phyloP scores from a whole-genome alignment of 2,797 vertebrate genomes.

The Pseudochromis fuscus region DNA sequence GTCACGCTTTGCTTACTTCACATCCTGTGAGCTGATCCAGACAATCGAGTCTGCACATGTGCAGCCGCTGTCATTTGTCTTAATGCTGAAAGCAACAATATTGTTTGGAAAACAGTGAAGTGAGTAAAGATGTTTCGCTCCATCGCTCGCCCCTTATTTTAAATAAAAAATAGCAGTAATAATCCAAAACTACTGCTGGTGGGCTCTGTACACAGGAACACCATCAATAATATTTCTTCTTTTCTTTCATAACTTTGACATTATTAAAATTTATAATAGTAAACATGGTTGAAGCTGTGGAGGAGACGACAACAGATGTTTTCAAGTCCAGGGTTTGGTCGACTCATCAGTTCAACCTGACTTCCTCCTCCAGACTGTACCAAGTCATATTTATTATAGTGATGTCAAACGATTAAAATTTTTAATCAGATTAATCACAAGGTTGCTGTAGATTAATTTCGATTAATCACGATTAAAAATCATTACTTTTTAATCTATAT shows the following conservation, averaged over 20 bases:
- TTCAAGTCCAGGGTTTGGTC: not conserved
- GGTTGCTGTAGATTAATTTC: too few species aligned
- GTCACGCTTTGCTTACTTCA: slow-evolving; percentile 16
- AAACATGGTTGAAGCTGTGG: not conserved
- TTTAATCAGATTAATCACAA: too few species aligned
- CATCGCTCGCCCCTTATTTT: not conserved
- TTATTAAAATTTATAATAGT: too few species aligned
- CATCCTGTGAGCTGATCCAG: slow-evolving; percentile 34
- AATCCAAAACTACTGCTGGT: not conserved
- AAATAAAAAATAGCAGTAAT: not conserved
- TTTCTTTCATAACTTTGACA: not conserved
- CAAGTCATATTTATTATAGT: too few species aligned
- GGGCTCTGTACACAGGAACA: not conserved
- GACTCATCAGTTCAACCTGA: too few species aligned
- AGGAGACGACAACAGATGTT: not conserved
- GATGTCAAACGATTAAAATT: too few species aligned
- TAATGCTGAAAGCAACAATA: slow-evolving; percentile 16
- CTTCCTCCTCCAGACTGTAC: too few species aligned
- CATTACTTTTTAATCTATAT: too few species aligned
- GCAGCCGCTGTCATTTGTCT: slow-evolving; percentile 39
- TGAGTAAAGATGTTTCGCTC: slow-evolving; percentile 5
- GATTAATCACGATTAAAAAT: too few species aligned
- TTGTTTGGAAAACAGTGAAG: slow-evolving; percentile 15
- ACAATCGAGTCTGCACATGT: slow-evolving; percentile 11
- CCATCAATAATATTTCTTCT: not conserved